Base-by-base conservation (phyloP, 2,888 invertebrate genomes). In the Serrognathus titanus region DNA sequence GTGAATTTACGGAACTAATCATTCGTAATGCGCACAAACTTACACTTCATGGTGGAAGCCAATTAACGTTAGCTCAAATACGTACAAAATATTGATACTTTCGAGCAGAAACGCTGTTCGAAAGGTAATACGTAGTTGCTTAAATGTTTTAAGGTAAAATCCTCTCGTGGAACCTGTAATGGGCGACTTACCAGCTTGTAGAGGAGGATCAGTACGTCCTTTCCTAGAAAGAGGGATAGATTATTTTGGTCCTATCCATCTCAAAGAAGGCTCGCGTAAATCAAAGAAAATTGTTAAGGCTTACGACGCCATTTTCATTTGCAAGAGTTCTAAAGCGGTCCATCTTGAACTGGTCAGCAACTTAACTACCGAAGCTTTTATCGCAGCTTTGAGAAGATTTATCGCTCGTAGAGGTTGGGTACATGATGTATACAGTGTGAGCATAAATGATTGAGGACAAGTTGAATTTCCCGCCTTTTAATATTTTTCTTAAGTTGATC, bases 281-380 rank as follows among this genome's bases (percentile, higher is more conserved):
- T n/a, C n/a, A n/a, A 45, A 45, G 16, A 10, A 45, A 45, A 3
- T 16, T 10, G 9, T 20, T 24, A 45, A 45, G 12, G 45, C 9
- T 9, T 45, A 45, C 6, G 24, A 10, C 6, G 12, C 45, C 9
- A 24, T 45, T 4, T 11, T 45, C 24, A 24, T 45, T 16, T 45
- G 45, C 12, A 10, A n/a, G 3, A 9, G 16, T 24, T 20, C 45
- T 10, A 45, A 45, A 12, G 45, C 45, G 11, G 12, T 45, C 3
- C 45, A 45, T 45, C 12, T 45, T 3, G 45, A n/a, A n/a, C n/a
- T n/a, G n/a, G n/a, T n/a, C n/a, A n/a, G n/a, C n/a, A n/a, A n/a
- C n/a, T n/a, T n/a, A 7, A 43, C 54, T 16, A 50, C 54, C n/a
- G 47, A 54, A 6, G 39, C 48, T 9, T 51, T 54, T 49, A 10